Base-by-base conservation (phyloP, 2,888 invertebrate genomes). In the Noctuana brunneofusca region DNA sequence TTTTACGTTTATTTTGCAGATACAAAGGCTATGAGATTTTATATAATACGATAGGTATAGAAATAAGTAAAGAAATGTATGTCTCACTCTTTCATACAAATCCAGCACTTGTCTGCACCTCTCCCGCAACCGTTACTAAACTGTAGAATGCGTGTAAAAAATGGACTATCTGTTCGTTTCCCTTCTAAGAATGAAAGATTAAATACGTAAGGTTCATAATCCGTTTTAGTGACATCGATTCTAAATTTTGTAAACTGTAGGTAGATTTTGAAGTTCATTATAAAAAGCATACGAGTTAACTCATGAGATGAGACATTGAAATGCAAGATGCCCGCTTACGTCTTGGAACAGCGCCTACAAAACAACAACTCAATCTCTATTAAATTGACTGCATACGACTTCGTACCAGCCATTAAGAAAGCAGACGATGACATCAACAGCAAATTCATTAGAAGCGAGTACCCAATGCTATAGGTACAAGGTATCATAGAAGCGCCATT, bases 121-220 rank as follows among this genome's bases (percentile, higher is more conserved):
- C 72, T 64, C 60, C 74, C 67, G 60, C 70, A 71, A 80, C 83
- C 84, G 80, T 82, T 79, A 82, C 82, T 78, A 81, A 83, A 81
- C 66, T 69, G 69, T 66, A 81, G 84, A 86, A 86, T 86, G 83
- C 81, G 75, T 74, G 70, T 78, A 86, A 86, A 85, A 86, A 85
- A 78, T 72, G 69, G 53, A 68, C 70, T 66, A 71, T 66, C 72
- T 71, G 67, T 72, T 76, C 75, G 77, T 75, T 80, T 81, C 76
- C 79, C 75, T 80, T 82, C 79, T 75, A 68, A 75, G 75, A 76
- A 76, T 75, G 71, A 72, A 75, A 79, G 69, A 75, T 73, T 68
- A 65, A 71, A 71, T 38, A 58, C 71, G 70, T 68, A 68, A 68
- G 50, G 59, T 54, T 46, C 54, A 41, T 55, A 54, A 65, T 64